These are phyloP conservation scores for Tipula vernalis DNA, from an alignment of 2,888 invertebrate species.

Conservation along the genomic window DNA sequence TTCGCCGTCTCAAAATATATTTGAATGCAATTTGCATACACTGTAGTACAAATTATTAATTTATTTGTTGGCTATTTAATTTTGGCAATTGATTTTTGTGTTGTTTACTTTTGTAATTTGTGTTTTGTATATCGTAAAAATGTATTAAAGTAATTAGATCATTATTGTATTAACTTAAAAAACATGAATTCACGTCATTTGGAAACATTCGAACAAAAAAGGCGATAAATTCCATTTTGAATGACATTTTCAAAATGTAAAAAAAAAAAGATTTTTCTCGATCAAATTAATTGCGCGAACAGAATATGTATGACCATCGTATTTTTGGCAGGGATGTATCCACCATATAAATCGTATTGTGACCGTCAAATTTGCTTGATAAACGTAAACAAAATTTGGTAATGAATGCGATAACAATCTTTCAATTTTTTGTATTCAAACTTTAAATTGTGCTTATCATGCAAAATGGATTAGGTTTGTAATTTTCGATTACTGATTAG, in stretches of 20 bases:
- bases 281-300: not conserved
- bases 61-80: no score
- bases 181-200: not conserved
- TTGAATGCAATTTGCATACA: not conserved
- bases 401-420: no score
- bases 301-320: not conserved
- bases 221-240: not conserved
- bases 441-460: not conserved
- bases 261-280: not conserved
- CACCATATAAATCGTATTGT: not conserved
- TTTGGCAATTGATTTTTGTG: not conserved
- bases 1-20: not conserved
- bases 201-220: not conserved
- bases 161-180: not conserved
- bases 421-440: not conserved
- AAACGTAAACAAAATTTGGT: no score
- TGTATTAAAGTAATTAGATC: not conserved
- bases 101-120: not conserved
- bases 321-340: not conserved
- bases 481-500: not conserved
- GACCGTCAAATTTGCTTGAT: no score
- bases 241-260: not conserved
- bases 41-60: not conserved
- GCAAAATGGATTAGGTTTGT: not conserved
- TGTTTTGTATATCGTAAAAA: not conserved